Conservation (phyloP, 2,113 vertebrate species). For the Camarhynchus parvulus region DNA sequence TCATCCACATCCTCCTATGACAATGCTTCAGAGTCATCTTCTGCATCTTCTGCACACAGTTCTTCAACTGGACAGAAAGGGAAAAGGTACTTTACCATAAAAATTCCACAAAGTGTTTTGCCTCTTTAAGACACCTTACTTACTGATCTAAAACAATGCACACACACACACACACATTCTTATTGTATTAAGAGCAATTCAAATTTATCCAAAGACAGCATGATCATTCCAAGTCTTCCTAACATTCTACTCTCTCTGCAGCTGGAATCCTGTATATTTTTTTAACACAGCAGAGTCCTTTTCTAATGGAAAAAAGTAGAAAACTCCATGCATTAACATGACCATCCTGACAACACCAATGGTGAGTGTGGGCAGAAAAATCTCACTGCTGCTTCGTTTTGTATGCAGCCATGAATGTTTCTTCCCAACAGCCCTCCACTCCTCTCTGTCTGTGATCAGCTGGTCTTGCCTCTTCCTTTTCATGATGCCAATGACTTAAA, state of each 20-base stretch:
- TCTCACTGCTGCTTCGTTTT: neutral
- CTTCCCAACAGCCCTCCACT: neutral
- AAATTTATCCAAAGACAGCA: neutral
- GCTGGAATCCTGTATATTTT: neutral
- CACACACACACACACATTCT: neutral
- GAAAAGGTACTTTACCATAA: neutral
- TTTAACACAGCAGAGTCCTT: neutral
- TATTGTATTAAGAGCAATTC: neutral
- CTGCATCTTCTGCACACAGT: neutral
- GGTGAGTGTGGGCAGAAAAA: neutral
- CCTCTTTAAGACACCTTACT: neutral
- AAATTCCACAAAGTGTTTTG: neutral
- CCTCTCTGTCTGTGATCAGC: neutral
- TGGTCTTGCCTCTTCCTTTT: neutral
- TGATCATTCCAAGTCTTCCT: neutral
- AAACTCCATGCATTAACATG: neutral
- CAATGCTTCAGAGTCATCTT: neutral
- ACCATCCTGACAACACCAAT: neutral
- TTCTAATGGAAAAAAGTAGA: neutral
- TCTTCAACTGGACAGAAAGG: neutral
- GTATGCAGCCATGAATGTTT: fast-evolving
- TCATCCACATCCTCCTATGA: neutral
- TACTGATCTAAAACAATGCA: neutral
- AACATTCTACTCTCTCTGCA: neutral
- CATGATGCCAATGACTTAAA: neutral